A percentile compares a stretch with the other conserved stretches of the same genome.
Evolutionary conservation across 2,113 vertebrate species (phyloP).

Genomic region (Sebastes schlegelii): DNA sequence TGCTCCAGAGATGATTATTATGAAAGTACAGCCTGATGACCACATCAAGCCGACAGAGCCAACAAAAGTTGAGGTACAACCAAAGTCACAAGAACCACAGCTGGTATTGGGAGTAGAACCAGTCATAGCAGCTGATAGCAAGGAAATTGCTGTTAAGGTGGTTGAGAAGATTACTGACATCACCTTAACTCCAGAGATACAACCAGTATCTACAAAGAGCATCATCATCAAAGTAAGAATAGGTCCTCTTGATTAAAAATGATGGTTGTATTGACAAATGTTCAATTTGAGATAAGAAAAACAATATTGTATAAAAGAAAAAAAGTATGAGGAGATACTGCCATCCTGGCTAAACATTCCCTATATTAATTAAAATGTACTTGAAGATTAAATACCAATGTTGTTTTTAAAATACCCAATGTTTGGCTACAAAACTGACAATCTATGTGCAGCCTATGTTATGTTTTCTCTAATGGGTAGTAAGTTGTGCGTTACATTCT

Average conservation of each 20-base stretch:
- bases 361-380: background rate
- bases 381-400: background rate
- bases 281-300: background rate
- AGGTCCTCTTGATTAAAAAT: background rate
- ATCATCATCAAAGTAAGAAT: slow-evolving; percentile 52
- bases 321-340: background rate
- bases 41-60: slow-evolving; percentile 21
- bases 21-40: slow-evolving; percentile 39
- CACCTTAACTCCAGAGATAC: slow-evolving; percentile 28
- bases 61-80: slow-evolving; percentile 41
- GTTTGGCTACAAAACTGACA: background rate
- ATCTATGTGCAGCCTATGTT: background rate
- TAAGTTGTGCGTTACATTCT: background rate
- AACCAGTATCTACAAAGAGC: slow-evolving; percentile 26
- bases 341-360: background rate
- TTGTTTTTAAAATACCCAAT: background rate
- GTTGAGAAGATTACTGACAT: slow-evolving; percentile 32
- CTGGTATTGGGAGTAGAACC: slow-evolving; percentile 36
- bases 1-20: slow-evolving; percentile 38
- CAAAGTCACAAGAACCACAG: slow-evolving; percentile 44
- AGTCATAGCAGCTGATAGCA: slow-evolving; percentile 17
- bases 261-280: background rate
- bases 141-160: slow-evolving; percentile 55
- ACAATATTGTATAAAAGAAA: background rate
- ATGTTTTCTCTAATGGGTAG: background rate